A percentile compares a stretch with the other conserved stretches of the same genome.
These are phyloP conservation scores for Aethes cnicana DNA, from an alignment of 2,888 invertebrate species.

Conservation along the genomic window DNA sequence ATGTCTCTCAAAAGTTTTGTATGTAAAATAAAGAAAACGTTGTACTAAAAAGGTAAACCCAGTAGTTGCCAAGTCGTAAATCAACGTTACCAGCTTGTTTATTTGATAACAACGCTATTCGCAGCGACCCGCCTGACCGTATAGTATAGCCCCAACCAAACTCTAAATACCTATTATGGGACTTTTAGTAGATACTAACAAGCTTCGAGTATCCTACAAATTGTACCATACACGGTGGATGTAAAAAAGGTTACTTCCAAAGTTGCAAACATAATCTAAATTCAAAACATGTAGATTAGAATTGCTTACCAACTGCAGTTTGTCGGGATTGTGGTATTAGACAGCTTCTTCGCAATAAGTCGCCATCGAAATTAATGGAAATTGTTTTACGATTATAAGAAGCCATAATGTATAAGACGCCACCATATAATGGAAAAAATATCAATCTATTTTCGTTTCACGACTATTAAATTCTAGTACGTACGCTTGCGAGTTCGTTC, in stretches of 20 bases:
- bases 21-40: too few relatives aligned
- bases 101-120: conserved; percentile 48
- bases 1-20: background rate
- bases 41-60: conserved; percentile 28
- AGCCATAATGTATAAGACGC: conserved; percentile 3
- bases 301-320: conserved; percentile 7
- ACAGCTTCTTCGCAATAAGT: conserved; percentile 2
- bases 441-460: too few relatives aligned
- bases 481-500: too few relatives aligned
- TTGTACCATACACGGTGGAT: too few relatives aligned
- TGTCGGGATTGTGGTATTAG: conserved; percentile 2
- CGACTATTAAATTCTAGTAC: too few relatives aligned
- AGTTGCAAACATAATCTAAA: too few relatives aligned
- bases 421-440: too few relatives aligned
- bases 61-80: conserved; percentile 42
- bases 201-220: too few relatives aligned
- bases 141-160: too few relatives aligned
- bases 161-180: too few relatives aligned
- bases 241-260: too few relatives aligned
- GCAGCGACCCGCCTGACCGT: conserved; percentile 43
- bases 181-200: too few relatives aligned
- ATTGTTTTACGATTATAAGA: conserved; percentile 11
- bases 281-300: background rate
- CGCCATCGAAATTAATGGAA: conserved; percentile 21
- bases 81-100: conserved; percentile 49